Evolutionary conservation across 2,888 invertebrate genomes (phyloP).

Genomic region (Seira musarum): DNA sequence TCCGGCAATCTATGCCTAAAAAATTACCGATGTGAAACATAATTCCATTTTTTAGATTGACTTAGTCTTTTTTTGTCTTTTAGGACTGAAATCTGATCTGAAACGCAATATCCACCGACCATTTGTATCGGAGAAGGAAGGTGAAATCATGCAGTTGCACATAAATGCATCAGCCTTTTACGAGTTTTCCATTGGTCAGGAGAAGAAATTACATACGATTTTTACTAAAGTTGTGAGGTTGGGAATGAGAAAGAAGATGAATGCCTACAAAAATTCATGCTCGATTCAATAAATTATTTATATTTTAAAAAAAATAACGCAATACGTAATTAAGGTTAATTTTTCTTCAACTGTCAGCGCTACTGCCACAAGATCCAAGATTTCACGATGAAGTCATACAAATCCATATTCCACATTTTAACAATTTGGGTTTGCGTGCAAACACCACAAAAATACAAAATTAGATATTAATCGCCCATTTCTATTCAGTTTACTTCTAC

Average conservation of each 20-base stretch:
- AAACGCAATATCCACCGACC: slow-evolving; percentile 51
- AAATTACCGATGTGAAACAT: background rate
- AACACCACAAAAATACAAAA: no score
- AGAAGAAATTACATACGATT: slow-evolving; percentile 53
- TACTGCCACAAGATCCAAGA: no score
- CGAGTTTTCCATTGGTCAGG: slow-evolving; percentile 57
- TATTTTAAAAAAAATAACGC: no score
- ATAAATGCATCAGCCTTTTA: slow-evolving; percentile 60
- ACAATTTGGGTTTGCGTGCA: no score
- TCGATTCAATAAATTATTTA: slow-evolving; percentile 46
- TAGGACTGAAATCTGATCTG: slow-evolving; percentile 67
- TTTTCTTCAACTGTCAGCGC: no score
- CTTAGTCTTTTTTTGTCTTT: slow-evolving; percentile 25
- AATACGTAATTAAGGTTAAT: no score
- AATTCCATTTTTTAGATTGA: background rate
- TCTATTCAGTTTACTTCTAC: no score
- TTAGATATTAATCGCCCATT: no score
- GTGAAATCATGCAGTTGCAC: slow-evolving; percentile 61
- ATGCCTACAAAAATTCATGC: slow-evolving; percentile 52
- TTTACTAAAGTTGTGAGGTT: slow-evolving; percentile 52
- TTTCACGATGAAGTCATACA: no score
- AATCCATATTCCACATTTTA: no score
- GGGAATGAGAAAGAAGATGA: slow-evolving; percentile 55
- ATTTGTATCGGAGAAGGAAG: slow-evolving; percentile 60
- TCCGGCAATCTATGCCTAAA: background rate